Conservation (phyloP, 2,888 invertebrate genomes). For the Steinernema carpocapsae region DNA sequence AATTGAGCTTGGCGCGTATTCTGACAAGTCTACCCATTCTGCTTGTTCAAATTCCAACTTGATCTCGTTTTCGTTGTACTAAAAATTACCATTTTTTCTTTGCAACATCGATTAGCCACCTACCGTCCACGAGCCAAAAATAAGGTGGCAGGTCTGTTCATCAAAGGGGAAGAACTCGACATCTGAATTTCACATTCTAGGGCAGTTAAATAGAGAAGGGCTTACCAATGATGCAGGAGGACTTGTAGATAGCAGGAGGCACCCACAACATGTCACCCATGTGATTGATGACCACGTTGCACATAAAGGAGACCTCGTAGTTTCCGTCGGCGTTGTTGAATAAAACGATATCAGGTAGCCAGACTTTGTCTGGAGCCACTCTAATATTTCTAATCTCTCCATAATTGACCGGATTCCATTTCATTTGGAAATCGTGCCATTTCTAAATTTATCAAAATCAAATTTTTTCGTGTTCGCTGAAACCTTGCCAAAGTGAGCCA, state of each 20-base stretch:
- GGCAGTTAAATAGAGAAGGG: too few species aligned
- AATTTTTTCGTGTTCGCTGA: too few species aligned
- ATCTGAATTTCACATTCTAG: too few species aligned
- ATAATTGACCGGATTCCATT: conserved; percentile 71
- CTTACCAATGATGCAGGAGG: conserved; percentile 99
- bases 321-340: conserved; percentile 91
- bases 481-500: conserved; percentile 69
- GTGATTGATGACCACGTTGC: conserved; percentile 90
- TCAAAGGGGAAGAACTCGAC: conserved; percentile 96
- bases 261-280: conserved; percentile 79
- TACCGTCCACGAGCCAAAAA: conserved; percentile 67
- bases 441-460: too few species aligned
- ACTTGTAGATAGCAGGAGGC: conserved; percentile 98
- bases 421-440: conserved; percentile 70
- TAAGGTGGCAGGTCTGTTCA: conserved; percentile 64
- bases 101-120: too few species aligned
- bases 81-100: too few species aligned
- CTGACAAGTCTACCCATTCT: conserved; percentile 90
- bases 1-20: conserved; percentile 97
- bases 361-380: conserved; percentile 70
- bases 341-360: conserved; percentile 70
- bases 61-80: conserved; percentile 92
- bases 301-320: conserved; percentile 95
- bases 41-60: conserved; percentile 90
- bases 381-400: conserved; percentile 71